phyloP scores from a whole-genome alignment of 1,140 invertebrate genomes.

The Diorhabda carinulata region DNA sequence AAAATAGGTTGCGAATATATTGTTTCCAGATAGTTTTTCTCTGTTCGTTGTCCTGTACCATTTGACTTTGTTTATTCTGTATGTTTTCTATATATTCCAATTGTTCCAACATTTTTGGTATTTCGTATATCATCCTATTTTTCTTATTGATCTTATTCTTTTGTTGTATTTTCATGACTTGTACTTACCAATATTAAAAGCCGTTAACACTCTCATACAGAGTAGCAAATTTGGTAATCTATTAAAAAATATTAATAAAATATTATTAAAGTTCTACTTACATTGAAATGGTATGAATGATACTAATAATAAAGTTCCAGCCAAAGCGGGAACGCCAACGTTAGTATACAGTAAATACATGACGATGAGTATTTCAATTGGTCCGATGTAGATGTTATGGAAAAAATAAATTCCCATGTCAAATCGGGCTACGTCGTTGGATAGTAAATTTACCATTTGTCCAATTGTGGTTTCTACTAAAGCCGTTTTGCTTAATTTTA shows the following conservation, averaged over 20 bases:
- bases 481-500: slow-evolving; percentile 66
- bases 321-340: slow-evolving; percentile 67
- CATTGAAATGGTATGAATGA: slow-evolving; percentile 81
- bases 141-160: not conserved
- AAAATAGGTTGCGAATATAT: too few relatives aligned
- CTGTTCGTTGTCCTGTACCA: too few relatives aligned
- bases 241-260: not conserved
- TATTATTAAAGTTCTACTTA: slow-evolving; percentile 36
- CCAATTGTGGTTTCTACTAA: slow-evolving; percentile 74
- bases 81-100: too few relatives aligned
- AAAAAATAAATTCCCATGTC: slow-evolving; percentile 62
- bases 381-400: slow-evolving; percentile 67
- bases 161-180: too few relatives aligned
- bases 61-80: too few relatives aligned
- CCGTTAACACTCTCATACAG: not conserved
- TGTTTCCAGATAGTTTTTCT: too few relatives aligned
- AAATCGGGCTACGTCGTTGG: slow-evolving; percentile 74
- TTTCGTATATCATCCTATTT: not conserved
- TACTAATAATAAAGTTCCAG: slow-evolving; percentile 74
- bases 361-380: slow-evolving; percentile 69
- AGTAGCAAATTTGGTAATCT: not conserved
- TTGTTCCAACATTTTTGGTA: too few relatives aligned
- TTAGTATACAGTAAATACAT: slow-evolving; percentile 70
- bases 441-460: slow-evolving; percentile 81
- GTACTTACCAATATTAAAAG: not conserved